Conservation (phyloP, 2,113 vertebrate species). For the Mustelus asterias region DNA sequence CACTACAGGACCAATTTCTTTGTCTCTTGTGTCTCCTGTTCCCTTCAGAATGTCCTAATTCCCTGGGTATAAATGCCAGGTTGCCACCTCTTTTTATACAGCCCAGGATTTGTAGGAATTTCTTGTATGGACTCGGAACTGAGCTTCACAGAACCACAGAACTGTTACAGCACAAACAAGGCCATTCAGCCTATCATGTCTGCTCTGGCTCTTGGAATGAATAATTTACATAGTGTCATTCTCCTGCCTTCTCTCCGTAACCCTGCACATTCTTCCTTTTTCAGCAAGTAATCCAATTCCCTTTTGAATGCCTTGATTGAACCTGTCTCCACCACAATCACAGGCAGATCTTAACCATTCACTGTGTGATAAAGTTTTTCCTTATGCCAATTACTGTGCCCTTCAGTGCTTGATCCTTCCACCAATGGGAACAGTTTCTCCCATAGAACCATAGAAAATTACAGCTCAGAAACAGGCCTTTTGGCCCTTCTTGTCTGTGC, state of each 20-base stretch:
- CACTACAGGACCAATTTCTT: neutral
- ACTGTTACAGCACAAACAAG: neutral
- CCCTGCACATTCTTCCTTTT: neutral
- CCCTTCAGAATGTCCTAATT: neutral
- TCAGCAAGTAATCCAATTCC: neutral
- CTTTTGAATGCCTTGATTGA: neutral
- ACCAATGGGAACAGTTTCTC: neutral
- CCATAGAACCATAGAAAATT: no score
- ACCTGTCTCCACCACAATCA: neutral
- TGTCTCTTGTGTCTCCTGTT: neutral
- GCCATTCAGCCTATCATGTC: neutral
- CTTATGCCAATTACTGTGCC: neutral
- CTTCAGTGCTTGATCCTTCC: neutral
- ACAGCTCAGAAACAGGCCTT: no score
- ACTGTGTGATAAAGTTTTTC: neutral
- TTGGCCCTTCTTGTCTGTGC: no score
- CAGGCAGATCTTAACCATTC: neutral
- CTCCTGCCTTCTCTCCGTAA: neutral
- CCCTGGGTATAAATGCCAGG: neutral
- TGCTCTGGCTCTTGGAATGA: neutral
- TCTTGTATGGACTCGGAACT: neutral
- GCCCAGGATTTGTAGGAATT: neutral
- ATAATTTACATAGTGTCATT: neutral
- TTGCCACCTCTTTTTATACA: neutral
- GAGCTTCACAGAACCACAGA: neutral